phyloP scores from a whole-genome alignment of 2,797 vertebrate species.

The Tapera naevia region DNA sequence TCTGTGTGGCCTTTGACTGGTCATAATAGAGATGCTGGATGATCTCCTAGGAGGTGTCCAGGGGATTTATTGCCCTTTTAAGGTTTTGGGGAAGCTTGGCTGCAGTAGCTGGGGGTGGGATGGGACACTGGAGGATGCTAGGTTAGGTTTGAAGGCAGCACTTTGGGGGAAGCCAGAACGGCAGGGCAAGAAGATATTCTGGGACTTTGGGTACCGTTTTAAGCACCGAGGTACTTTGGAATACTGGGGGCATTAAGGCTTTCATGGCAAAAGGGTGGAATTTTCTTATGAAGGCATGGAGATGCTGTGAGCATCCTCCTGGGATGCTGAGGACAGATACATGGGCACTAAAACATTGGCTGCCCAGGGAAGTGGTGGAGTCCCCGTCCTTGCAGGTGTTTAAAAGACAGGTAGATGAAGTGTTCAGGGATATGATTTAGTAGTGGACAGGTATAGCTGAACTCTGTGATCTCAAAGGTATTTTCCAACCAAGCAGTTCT shows the following conservation, averaged over 20 bases:
- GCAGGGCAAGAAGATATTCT: background rate
- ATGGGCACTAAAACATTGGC: rapidly evolving
- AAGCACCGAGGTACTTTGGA: background rate
- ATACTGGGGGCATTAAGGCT: background rate
- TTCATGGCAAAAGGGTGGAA: background rate
- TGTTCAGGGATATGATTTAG: too few species aligned
- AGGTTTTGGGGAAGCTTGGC: background rate
- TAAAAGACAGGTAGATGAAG: too few species aligned
- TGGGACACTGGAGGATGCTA: background rate
- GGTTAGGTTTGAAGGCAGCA: background rate
- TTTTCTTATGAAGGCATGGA: background rate
- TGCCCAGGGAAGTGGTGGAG: too few species aligned
- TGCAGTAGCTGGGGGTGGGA: background rate
- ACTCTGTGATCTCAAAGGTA: too few species aligned
- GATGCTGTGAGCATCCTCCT: background rate
- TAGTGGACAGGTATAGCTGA: too few species aligned
- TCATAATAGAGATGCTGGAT: background rate
- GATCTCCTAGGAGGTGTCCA: background rate
- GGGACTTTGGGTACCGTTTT: background rate
- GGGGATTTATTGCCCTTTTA: background rate
- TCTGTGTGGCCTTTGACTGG: background rate
- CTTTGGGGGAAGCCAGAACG: background rate
- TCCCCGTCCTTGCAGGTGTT: too few species aligned
- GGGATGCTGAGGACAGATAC: rapidly evolving
- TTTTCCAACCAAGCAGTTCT: too few species aligned